These are phyloP conservation scores for Ctenicera cuprea DNA, from an alignment of 2,888 invertebrate species.

Conservation along the genomic window DNA sequence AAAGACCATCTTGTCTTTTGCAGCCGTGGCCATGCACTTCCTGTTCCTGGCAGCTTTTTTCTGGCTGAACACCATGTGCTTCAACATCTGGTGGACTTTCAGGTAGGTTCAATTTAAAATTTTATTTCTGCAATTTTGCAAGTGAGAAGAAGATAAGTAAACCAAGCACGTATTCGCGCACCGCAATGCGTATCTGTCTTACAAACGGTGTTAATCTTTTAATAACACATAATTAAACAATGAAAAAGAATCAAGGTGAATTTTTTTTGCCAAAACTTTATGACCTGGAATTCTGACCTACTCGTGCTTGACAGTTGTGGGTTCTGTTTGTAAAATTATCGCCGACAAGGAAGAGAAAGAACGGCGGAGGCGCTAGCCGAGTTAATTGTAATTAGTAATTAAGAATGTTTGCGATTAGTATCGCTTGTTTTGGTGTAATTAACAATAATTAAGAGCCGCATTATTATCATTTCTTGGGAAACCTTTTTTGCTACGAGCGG, in stretches of 20 bases:
- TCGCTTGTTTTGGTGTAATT: constrained; percentile 16
- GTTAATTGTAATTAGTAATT: not conserved
- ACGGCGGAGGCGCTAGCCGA: not conserved
- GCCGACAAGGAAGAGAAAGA: not conserved
- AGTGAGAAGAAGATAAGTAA: not conserved
- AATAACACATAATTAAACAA: constrained; percentile 24
- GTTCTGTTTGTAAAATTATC: not conserved
- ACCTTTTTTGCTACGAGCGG: not conserved
- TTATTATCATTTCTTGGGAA: constrained; percentile 10
- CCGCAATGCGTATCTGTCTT: not conserved
- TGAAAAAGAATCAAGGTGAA: constrained; percentile 12
- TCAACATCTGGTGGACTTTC: constrained; percentile 96
- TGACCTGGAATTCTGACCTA: constrained; percentile 29
- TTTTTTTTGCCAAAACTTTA: constrained; percentile 10
- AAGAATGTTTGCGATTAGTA: constrained; percentile 1
- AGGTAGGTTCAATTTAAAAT: constrained; percentile 76
- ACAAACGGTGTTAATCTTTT: not conserved
- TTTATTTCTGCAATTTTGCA: not conserved
- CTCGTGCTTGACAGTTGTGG: constrained; percentile 23
- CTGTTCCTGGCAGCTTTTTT: constrained; percentile 93
- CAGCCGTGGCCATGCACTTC: constrained; percentile 91
- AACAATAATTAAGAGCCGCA: not conserved
- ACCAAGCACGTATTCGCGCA: not conserved
- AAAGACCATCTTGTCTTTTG: constrained; percentile 67
- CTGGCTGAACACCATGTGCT: constrained; percentile 96